Conservation (phyloP, 2,113 vertebrate species). For the Eurypyga helias region DNA sequence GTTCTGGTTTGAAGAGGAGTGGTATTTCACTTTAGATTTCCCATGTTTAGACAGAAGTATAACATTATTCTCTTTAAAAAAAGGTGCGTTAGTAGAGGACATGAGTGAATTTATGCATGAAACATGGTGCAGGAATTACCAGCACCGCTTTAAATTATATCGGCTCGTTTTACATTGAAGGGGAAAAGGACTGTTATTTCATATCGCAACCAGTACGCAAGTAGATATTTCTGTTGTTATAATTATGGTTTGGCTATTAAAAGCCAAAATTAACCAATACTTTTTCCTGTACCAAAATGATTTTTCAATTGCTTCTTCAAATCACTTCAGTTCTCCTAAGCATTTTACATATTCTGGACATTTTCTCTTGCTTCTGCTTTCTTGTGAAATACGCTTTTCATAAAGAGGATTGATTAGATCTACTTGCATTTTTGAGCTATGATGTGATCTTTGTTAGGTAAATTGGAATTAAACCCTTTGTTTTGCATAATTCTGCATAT, state of each 20-base stretch:
- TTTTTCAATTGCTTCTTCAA: not conserved
- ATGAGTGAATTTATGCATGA: not conserved
- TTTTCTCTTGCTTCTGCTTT: not conserved
- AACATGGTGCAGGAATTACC: not conserved
- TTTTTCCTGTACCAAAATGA: not conserved
- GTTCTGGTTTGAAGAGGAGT: not conserved
- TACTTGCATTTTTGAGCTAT: not conserved
- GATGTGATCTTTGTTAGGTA: not conserved
- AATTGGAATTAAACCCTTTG: not conserved
- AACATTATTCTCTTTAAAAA: not conserved
- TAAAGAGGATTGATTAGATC: not conserved
- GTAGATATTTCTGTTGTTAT: not conserved
- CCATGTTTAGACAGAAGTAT: not conserved
- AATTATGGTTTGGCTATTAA: not conserved
- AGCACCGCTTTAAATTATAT: not conserved
- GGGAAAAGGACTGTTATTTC: not conserved
- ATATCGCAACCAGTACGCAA: not conserved
- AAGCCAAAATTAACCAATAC: not conserved
- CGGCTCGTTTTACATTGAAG: not conserved
- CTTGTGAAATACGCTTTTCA: not conserved
- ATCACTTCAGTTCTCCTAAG: not conserved
- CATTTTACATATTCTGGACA: not conserved
- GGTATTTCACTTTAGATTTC: not conserved
- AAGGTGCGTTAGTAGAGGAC: not conserved
- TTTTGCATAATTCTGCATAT: not conserved